Evolutionary conservation across 2,797 vertebrate genomes (phyloP).

Genomic region (Rhynchonycteris naso): DNA sequence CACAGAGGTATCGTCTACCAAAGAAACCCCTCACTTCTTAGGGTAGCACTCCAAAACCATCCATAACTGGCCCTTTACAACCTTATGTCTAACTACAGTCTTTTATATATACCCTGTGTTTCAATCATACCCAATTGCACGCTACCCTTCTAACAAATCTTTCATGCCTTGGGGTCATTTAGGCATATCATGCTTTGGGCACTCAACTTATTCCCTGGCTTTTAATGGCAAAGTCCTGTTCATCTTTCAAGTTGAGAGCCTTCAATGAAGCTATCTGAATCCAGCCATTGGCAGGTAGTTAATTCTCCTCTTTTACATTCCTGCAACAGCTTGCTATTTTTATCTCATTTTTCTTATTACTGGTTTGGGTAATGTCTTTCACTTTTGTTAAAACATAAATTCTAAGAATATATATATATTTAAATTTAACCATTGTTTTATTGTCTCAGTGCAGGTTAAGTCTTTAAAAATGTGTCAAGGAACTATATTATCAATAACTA

Average conservation of each 20-base stretch:
- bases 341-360: background rate
- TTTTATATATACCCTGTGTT: background rate
- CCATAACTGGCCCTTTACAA: background rate
- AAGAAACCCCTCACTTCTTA: background rate
- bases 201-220: background rate
- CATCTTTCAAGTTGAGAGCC: background rate
- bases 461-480: conserved; percentile 1
- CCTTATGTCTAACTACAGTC: background rate
- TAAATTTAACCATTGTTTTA: background rate
- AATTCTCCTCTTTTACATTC: background rate
- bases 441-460: background rate
- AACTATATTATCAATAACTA: background rate
- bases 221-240: background rate
- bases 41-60: background rate
- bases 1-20: background rate
- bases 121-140: background rate
- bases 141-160: background rate
- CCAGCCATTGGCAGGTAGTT: background rate
- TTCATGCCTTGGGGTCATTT: background rate
- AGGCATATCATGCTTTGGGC: background rate
- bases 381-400: conserved; percentile 1
- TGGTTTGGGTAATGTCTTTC: background rate
- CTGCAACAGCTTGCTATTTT: background rate
- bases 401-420: background rate
- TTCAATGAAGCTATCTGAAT: background rate